Conservation (phyloP, 1,140 invertebrate species). For the Samia ricini region DNA sequence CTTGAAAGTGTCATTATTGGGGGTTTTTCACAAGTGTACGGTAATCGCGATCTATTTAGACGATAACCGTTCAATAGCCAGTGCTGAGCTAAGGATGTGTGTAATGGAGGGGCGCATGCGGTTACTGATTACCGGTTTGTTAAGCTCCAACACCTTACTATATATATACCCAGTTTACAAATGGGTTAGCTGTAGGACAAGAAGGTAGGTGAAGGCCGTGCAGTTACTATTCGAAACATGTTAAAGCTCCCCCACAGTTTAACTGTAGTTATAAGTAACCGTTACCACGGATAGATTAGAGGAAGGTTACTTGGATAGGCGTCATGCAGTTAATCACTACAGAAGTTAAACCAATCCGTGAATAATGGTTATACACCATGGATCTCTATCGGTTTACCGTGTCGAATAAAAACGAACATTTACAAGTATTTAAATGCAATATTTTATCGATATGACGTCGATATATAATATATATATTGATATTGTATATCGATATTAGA, state of each 20-base stretch:
- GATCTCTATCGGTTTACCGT: not conserved
- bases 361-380: conserved; percentile 7
- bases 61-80: not conserved
- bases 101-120: conserved; percentile 54
- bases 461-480: too few species aligned
- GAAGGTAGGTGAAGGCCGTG: conserved; percentile 47
- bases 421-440: too few species aligned
- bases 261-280: conserved; percentile 1
- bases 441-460: too few species aligned
- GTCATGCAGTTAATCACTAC: conserved; percentile 58
- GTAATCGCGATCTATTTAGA: too few species aligned
- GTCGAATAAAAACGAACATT: too few species aligned
- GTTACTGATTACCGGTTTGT: conserved; percentile 37
- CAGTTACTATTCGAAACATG: conserved; percentile 45
- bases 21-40: too few species aligned
- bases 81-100: conserved; percentile 44
- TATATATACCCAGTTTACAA: too few species aligned
- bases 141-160: conserved; percentile 44
- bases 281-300: conserved; percentile 43
- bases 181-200: conserved; percentile 37
- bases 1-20: too few species aligned
- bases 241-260: conserved; percentile 46
- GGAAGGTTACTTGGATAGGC: conserved; percentile 52
- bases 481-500: too few species aligned
- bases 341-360: conserved; percentile 48